A percentile compares a stretch with the other conserved stretches of the same genome.
phyloP scores from a whole-genome alignment of 2,888 invertebrate species.

The Syritta pipiens region DNA sequence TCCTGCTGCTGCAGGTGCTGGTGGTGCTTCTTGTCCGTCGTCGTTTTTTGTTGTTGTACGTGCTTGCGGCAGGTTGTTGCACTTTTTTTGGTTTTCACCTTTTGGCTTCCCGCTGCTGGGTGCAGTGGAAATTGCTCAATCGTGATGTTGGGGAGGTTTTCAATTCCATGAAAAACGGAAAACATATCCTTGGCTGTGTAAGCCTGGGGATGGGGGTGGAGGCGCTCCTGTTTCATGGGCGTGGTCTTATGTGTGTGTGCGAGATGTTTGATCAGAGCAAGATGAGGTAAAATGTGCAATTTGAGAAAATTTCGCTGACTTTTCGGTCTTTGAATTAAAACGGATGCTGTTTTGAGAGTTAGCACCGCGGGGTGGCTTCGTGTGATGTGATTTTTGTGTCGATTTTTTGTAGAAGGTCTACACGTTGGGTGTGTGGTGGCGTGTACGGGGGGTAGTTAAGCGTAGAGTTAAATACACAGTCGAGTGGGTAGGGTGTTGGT shows the following conservation, averaged over 20 bases:
- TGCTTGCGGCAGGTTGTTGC: slow-evolving; percentile 35
- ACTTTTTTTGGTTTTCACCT: slow-evolving; percentile 19
- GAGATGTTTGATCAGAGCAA: slow-evolving; percentile 43
- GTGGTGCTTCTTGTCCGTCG: neutral
- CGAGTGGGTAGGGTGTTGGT: no score
- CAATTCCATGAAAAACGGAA: slow-evolving; percentile 36
- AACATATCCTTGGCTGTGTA: slow-evolving; percentile 38
- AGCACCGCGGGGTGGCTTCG: neutral
- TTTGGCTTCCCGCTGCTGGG: slow-evolving; percentile 25
- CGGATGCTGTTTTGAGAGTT: slow-evolving; percentile 1
- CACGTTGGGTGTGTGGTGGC: no score
- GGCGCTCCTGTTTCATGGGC: slow-evolving; percentile 21
- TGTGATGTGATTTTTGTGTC: neutral
- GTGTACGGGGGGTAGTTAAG: no score
- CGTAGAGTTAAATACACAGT: no score
- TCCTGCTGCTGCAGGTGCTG: neutral
- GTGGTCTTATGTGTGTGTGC: no score
- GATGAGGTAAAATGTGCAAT: slow-evolving; percentile 38
- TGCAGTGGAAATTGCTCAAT: slow-evolving; percentile 54
- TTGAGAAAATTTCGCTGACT: slow-evolving; percentile 28
- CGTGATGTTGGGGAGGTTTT: slow-evolving; percentile 59
- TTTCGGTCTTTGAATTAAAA: slow-evolving; percentile 19
- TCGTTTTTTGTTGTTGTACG: no score
- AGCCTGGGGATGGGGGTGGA: neutral
- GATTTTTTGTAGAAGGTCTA: no score